Evolutionary conservation across 1,140 invertebrate genomes (phyloP).

Genomic region (Drosophila asahinai): DNA sequence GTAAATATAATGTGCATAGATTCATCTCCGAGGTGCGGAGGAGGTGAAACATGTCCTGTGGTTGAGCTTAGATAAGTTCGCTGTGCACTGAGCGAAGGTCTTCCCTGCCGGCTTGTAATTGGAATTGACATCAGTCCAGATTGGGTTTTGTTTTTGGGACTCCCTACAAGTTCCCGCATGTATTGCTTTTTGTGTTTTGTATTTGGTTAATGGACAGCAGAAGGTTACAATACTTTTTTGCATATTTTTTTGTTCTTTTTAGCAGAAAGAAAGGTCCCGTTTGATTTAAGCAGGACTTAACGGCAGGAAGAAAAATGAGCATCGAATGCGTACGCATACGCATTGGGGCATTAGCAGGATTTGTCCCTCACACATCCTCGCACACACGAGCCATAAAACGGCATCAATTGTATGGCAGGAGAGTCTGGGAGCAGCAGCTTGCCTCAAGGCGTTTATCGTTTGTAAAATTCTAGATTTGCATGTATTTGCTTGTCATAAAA

Average conservation of each 20-base stretch:
- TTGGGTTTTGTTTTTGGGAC: conserved; percentile 22
- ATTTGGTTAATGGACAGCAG: conserved; percentile 23
- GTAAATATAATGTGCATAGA: conserved; percentile 77
- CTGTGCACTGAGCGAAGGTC: conserved; percentile 11
- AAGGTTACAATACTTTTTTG: conserved; percentile 51
- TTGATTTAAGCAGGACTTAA: conserved; percentile 73
- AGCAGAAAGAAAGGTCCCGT: conserved; percentile 21
- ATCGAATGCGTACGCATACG: conserved; percentile 68
- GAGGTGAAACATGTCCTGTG: conserved; percentile 35
- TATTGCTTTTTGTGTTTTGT: conserved; percentile 15
- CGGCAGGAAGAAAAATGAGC: conserved; percentile 69
- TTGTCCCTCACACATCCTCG: conserved; percentile 45
- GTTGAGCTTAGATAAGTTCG: conserved; percentile 35
- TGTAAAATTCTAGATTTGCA: conserved; percentile 83
- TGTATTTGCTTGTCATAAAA: conserved; percentile 82
- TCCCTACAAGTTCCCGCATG: background rate
- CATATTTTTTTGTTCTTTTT: conserved; percentile 24
- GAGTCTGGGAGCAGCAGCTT: conserved; percentile 61
- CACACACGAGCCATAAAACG: conserved; percentile 58
- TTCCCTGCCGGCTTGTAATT: conserved; percentile 25
- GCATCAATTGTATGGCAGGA: conserved; percentile 70
- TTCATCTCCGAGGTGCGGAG: conserved; percentile 37
- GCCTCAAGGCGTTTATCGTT: conserved; percentile 82
- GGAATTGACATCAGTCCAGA: conserved; percentile 44
- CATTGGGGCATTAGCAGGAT: conserved; percentile 77